Evolutionary conservation across 2,797 vertebrate species (phyloP).

Genomic region (Sebastes minor): DNA sequence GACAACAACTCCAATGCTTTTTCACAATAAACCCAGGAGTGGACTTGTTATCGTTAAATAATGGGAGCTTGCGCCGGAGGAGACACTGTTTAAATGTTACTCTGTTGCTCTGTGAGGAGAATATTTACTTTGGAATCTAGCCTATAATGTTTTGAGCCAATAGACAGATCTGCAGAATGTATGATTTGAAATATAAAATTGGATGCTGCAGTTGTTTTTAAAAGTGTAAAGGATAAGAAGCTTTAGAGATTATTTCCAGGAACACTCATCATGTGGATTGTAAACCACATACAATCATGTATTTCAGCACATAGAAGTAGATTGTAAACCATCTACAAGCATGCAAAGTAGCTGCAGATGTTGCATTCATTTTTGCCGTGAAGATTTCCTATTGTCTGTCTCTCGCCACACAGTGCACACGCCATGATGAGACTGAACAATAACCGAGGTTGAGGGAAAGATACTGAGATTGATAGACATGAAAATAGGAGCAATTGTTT

Average conservation of each 20-base stretch:
- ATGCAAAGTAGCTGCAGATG: background rate
- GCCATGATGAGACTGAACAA: conserved; percentile 1
- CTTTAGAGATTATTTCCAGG: conserved; percentile 43
- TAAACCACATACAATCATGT: conserved; percentile 4
- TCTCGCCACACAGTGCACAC: background rate
- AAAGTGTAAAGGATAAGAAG: conserved; percentile 39
- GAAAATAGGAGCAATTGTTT: conserved; percentile 27
- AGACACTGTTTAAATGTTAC: background rate
- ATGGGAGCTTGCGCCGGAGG: conserved; percentile 5
- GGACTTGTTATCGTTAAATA: conserved; percentile 47
- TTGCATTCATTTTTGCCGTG: conserved; percentile 7
- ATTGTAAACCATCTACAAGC: conserved; percentile 11
- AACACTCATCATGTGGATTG: conserved; percentile 15
- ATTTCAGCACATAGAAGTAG: background rate
- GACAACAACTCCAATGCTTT: conserved; percentile 24
- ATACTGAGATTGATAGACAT: conserved; percentile 26
- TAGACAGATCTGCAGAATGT: conserved; percentile 26
- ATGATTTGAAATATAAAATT: conserved; percentile 32
- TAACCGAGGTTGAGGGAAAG: background rate
- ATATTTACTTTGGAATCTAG: conserved; percentile 31
- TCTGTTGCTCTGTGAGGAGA: conserved; percentile 1
- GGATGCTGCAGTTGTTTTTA: conserved; percentile 29
- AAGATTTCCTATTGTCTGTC: conserved; percentile 15
- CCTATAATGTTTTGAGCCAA: background rate
- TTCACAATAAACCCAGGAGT: conserved; percentile 16